Percentiles rank a stretch among this genome's conserved stretches.
phyloP scores from a whole-genome alignment of 2,113 vertebrate genomes.

The Campylomormyrus tamandua region DNA sequence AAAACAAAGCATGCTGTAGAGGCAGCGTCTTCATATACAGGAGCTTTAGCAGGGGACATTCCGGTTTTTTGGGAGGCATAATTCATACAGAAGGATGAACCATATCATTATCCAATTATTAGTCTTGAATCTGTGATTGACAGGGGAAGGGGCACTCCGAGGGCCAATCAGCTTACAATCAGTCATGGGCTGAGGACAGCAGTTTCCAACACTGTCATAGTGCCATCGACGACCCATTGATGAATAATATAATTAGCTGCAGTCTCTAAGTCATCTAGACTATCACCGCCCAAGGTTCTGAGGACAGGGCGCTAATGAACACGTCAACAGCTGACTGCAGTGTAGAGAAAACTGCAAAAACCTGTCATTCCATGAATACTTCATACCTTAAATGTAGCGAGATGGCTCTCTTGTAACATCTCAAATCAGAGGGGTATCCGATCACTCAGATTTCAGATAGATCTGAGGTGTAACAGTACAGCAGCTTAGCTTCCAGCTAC shows the following conservation, averaged over 20 bases:
- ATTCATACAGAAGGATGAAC: background rate
- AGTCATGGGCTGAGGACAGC: background rate
- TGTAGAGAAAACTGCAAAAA: background rate
- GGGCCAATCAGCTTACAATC: background rate
- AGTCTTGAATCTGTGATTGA: background rate
- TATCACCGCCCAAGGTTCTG: background rate
- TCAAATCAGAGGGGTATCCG: background rate
- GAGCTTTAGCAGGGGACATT: background rate
- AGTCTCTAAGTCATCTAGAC: background rate
- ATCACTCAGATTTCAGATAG: background rate
- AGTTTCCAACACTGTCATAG: background rate
- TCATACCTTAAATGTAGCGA: background rate
- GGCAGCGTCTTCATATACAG: background rate
- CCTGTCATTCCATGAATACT: background rate
- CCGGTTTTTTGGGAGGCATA: background rate
- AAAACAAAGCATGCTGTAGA: background rate
- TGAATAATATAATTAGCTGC: background rate
- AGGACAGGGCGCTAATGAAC: background rate
- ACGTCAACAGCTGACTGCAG: background rate
- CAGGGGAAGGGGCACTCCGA: background rate
- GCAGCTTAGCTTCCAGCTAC: slow-evolving; percentile 45
- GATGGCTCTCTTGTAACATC: background rate
- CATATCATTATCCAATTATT: background rate
- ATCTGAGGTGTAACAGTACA: slow-evolving; percentile 21
- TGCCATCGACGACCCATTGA: background rate